phyloP scores from a whole-genome alignment of 2,113 vertebrate species.

The Elgaria multicarinata region DNA sequence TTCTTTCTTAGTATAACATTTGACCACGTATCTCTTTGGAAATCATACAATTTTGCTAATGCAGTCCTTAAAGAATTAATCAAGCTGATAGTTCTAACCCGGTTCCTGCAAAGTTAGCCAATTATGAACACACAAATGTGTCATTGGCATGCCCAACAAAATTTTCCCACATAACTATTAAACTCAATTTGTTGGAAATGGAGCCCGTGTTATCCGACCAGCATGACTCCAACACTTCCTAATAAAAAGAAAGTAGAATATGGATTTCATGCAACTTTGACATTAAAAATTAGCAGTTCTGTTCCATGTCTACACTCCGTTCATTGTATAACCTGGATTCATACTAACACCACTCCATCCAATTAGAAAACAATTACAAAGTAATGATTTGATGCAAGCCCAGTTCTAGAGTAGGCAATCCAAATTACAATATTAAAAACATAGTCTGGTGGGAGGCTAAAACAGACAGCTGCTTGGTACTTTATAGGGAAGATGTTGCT shows the following conservation, averaged over 20 bases:
- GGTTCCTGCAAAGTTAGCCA: slow-evolving; percentile 73
- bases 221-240: slow-evolving; percentile 43
- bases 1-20: slow-evolving; percentile 79
- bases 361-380: not conserved
- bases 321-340: slow-evolving; percentile 31
- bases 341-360: not conserved
- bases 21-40: slow-evolving; percentile 80
- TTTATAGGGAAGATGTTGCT: not conserved
- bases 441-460: not conserved
- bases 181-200: slow-evolving; percentile 71
- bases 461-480: not conserved
- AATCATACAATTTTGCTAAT: slow-evolving; percentile 80
- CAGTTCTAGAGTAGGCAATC: not conserved
- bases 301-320: not conserved
- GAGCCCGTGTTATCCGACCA: slow-evolving; percentile 66
- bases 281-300: not conserved
- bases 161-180: slow-evolving; percentile 81
- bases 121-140: slow-evolving; percentile 80
- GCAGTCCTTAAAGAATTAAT: slow-evolving; percentile 80
- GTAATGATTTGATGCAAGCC: not conserved
- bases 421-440: not conserved
- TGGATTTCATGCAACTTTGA: slow-evolving; percentile 34
- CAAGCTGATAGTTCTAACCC: slow-evolving; percentile 77
- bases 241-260: slow-evolving; percentile 36
- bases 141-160: slow-evolving; percentile 75